Evolutionary conservation across 2,888 invertebrate species (phyloP), one percentile per base, ranked within the genome.

Genomic region (Bellardia bayeri): DNA sequence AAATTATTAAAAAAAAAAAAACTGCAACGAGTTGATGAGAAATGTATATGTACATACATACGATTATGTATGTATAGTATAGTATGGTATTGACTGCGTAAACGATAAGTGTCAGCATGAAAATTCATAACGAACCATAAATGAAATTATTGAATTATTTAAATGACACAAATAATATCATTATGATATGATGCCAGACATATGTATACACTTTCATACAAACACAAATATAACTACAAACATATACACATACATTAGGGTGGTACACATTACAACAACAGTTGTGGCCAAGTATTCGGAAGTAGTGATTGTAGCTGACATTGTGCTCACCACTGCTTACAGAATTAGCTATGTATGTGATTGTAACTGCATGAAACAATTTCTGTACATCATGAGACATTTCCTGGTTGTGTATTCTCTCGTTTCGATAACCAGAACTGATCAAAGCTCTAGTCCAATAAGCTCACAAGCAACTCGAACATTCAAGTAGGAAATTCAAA

Each of bases 121-220:
- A 86, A 89, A 88, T 85, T 83, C 87, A 88, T 89, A 88, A 83
- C 88, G 88, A 87, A 87, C 81, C 86, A 86, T 89, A 89, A 90
- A 89, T 89, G 88, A 89, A 89, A 89, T 90, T 90, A 91, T 91
- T 91, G 90, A 91, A 91, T 91, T 91, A 91, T 91, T 91, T 90
- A 91, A 90, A 91, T 91, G 90, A 89, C 89, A 90, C 90, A 90
- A 91, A 90, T 91, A 90, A 90, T 91, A 91, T 90, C 90, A 90
- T 90, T 90, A 88, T 87, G 88, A 82, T 81, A 83, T 88, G 86
- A 86, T 86, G 83, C 83, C 72, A 82, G 66, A 80, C 75, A 84
- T 84, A 81, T 51, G 14, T 56, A 71, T n/a, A 64, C 33, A 78
- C 66, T 56, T 63, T 63, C 49, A 78, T 33, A 56, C 61, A 72